A percentile compares a stretch with the other conserved stretches of the same genome.
These are phyloP conservation scores for Bombyx huttoni DNA, from an alignment of 2,888 invertebrate genomes.

Conservation along the genomic window DNA sequence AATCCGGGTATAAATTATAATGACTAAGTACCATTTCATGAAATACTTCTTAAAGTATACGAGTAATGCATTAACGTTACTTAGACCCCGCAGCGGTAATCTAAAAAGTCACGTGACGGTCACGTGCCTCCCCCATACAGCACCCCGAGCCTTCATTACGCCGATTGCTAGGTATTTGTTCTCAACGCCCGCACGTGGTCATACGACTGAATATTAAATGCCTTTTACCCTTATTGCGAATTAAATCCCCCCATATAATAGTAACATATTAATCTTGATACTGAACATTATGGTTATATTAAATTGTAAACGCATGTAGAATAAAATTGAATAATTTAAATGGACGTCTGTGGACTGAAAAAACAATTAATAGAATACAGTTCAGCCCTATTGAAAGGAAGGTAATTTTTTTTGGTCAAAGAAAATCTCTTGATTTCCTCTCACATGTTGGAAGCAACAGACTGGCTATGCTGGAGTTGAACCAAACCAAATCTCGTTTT, in stretches of 20 bases:
- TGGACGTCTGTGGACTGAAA: not conserved
- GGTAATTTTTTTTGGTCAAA: too few species aligned
- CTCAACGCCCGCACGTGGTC: conserved; percentile 50
- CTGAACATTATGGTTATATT: conserved; percentile 20
- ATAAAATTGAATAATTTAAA: conserved; percentile 10
- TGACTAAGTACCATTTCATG: not conserved
- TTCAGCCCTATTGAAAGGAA: too few species aligned
- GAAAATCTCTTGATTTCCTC: too few species aligned
- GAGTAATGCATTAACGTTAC: conserved; percentile 11
- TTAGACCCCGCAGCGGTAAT: conserved; percentile 34
- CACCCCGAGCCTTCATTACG: conserved; percentile 51
- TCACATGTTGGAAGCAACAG: too few species aligned
- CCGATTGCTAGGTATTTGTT: conserved; percentile 63
- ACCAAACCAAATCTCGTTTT: too few species aligned
- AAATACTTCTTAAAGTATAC: not conserved
- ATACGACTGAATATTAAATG: conserved; percentile 71
- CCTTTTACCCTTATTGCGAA: conserved; percentile 70
- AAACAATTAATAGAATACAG: too few species aligned
- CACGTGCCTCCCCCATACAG: conserved; percentile 38
- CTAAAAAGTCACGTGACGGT: conserved; percentile 61
- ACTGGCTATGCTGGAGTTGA: too few species aligned
- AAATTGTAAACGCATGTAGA: conserved; percentile 9
- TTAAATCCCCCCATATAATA: conserved; percentile 41
- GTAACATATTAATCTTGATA: conserved; percentile 44
- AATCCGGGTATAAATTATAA: too few species aligned